phyloP scores from a whole-genome alignment of 2,888 invertebrate species.

The Toxonevra muliebris region DNA sequence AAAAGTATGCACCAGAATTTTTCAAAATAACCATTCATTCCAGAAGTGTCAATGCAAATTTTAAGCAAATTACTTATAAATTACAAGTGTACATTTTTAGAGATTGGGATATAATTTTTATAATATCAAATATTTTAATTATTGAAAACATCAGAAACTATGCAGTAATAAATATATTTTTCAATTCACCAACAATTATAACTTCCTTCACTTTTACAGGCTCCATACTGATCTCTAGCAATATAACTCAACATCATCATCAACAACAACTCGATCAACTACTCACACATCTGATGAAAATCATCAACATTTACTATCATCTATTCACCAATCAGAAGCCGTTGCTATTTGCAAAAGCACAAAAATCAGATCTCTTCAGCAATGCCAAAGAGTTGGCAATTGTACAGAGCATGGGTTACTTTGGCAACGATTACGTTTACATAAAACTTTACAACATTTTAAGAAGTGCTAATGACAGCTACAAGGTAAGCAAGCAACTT shows the following conservation, averaged over 20 bases:
- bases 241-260: constrained; percentile 20
- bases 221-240: background rate
- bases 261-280: constrained; percentile 52
- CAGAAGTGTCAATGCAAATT: too few relatives aligned
- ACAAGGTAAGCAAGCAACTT: constrained; percentile 72
- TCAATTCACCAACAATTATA: background rate
- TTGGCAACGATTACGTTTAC: constrained; percentile 80
- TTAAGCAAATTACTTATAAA: too few relatives aligned
- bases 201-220: constrained; percentile 4
- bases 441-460: constrained; percentile 84
- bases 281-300: constrained; percentile 61
- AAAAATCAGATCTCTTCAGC: constrained; percentile 58
- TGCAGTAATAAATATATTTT: constrained; percentile 9
- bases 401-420: constrained; percentile 68
- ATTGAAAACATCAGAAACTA: background rate
- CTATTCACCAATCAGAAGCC: constrained; percentile 62
- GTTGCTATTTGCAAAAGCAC: constrained; percentile 54
- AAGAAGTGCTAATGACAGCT: constrained; percentile 84
- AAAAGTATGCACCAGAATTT: too few relatives aligned
- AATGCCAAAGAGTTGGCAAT: constrained; percentile 54
- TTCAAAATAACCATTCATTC: too few relatives aligned
- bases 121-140: too few relatives aligned
- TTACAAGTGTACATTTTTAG: too few relatives aligned
- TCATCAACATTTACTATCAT: constrained; percentile 64
- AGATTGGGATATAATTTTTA: too few relatives aligned